Evolutionary conservation across 2,888 invertebrate species (phyloP).

Genomic region (Hydrotaea diabolus): DNA sequence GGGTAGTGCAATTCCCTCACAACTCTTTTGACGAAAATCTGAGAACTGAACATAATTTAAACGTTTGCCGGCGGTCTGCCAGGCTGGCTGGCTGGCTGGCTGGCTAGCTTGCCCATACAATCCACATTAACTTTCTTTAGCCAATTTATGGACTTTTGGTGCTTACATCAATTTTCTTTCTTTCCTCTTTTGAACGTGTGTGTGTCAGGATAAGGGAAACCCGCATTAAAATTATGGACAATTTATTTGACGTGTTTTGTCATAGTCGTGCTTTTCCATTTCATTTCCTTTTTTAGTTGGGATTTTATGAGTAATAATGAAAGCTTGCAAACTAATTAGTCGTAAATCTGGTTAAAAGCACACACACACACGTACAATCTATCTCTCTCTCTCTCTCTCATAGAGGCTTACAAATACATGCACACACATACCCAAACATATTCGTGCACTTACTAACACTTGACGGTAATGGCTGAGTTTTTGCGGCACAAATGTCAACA

Average conservation of each 20-base stretch:
- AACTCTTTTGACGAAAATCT: neutral
- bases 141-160: slow-evolving; percentile 13
- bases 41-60: neutral
- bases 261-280: neutral
- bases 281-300: neutral
- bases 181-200: neutral
- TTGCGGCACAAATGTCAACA: neutral
- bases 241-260: neutral
- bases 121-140: neutral
- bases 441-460: neutral
- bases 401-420: no score
- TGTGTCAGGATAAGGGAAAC: neutral
- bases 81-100: no score
- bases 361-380: neutral
- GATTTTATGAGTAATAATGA: no score
- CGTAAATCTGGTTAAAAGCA: no score
- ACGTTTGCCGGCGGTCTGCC: neutral
- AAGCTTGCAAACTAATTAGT: no score
- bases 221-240: neutral
- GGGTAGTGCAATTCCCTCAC: neutral
- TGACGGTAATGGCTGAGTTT: neutral
- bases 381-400: neutral
- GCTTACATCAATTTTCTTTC: neutral
- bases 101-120: no score
- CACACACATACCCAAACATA: neutral